phyloP scores from a whole-genome alignment of 2,113 vertebrate species.

The Gavia stellata region DNA sequence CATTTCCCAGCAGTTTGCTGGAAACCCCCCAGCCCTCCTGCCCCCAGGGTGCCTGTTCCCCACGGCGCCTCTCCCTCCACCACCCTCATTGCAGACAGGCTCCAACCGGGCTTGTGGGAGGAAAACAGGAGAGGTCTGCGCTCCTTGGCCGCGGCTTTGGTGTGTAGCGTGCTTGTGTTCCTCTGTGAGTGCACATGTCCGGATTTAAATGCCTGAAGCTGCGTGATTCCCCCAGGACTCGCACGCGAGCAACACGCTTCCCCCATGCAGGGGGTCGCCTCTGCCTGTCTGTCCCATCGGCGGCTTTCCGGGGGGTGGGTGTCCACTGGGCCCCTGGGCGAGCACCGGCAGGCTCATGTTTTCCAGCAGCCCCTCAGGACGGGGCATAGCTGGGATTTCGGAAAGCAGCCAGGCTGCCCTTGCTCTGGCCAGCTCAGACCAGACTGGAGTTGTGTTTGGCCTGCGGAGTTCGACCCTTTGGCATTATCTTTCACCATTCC shows the following conservation, averaged over 20 bases:
- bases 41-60: neutral
- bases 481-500: neutral
- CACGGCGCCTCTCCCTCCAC: accelerated
- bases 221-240: accelerated
- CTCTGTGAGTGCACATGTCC: accelerated
- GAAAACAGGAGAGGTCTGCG: neutral
- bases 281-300: accelerated
- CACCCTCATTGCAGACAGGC: accelerated
- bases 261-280: accelerated
- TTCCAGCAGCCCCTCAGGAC: neutral
- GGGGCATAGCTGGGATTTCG: neutral
- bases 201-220: neutral
- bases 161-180: accelerated
- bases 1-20: neutral
- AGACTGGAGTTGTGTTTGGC: accelerated
- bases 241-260: accelerated
- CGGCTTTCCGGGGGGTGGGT: neutral
- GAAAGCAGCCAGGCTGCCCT: neutral
- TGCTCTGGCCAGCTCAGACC: neutral
- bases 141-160: accelerated
- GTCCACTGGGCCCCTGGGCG: neutral
- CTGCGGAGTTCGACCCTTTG: neutral
- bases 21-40: neutral
- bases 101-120: accelerated
- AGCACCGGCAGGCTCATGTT: accelerated